phyloP scores from a whole-genome alignment of 2,888 invertebrate species.

The Campoplex nolae region DNA sequence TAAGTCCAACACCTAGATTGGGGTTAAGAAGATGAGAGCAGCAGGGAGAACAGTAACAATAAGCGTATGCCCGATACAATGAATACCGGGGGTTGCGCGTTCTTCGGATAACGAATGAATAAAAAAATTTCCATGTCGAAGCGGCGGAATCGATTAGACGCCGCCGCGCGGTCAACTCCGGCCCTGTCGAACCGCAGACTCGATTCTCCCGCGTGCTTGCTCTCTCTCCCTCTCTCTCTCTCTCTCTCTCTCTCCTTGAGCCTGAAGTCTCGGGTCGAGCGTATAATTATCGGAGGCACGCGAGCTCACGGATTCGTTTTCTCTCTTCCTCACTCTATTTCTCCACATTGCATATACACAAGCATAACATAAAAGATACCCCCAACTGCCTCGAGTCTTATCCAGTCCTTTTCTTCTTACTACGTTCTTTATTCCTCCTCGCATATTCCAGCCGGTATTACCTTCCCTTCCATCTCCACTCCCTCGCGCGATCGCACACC shows the following conservation, averaged over 20 bases:
- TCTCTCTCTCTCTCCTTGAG: constrained; percentile 19
- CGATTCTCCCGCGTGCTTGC: constrained; percentile 75
- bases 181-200: constrained; percentile 83
- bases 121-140: constrained; percentile 81
- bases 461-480: neutral
- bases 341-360: constrained; percentile 52
- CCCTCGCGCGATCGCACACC: constrained; percentile 14
- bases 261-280: constrained; percentile 77
- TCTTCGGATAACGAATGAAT: constrained; percentile 53
- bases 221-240: constrained; percentile 62
- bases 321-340: neutral
- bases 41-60: constrained; percentile 32
- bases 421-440: constrained; percentile 51
- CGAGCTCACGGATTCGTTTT: constrained; percentile 78
- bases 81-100: constrained; percentile 49
- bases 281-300: constrained; percentile 83
- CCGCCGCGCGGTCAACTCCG: constrained; percentile 81
- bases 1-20: constrained; percentile 2
- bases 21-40: constrained; percentile 20
- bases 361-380: constrained; percentile 56
- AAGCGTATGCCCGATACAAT: constrained; percentile 44
- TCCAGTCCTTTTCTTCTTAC: constrained; percentile 57
- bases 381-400: constrained; percentile 71
- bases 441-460: constrained; percentile 30
- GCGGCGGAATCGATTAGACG: constrained; percentile 83